phyloP scores from a whole-genome alignment of 2,113 vertebrate species.

The Pteropus alecto region DNA sequence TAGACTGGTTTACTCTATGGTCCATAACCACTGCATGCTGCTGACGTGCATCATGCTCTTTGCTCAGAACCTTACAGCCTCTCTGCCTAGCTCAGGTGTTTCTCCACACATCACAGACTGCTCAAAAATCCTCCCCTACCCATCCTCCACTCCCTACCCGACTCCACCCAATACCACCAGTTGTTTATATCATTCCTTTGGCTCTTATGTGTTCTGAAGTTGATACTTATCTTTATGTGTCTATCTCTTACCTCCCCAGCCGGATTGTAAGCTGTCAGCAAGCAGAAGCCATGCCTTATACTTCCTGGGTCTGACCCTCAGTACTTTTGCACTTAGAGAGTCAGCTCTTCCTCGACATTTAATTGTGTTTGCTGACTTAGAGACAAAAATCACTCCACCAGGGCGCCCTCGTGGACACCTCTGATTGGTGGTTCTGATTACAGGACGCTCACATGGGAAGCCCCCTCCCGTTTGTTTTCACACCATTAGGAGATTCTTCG shows the following conservation, averaged over 20 bases:
- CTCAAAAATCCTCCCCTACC: not conserved
- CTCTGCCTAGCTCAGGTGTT: not conserved
- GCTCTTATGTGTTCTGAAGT: not conserved
- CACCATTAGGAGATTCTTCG: slow-evolving; percentile 63
- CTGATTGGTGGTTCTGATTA: slow-evolving; percentile 49
- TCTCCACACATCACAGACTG: not conserved
- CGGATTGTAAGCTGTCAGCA: not conserved
- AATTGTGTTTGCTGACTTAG: slow-evolving; percentile 42
- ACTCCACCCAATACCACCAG: too few species aligned
- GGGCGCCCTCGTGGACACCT: not conserved
- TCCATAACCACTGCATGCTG: not conserved
- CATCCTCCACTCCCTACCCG: too few species aligned
- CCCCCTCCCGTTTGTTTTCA: slow-evolving; percentile 52
- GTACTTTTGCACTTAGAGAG: not conserved
- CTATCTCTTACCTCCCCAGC: not conserved
- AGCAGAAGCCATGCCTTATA: not conserved
- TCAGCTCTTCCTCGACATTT: not conserved
- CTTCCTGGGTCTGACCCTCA: not conserved
- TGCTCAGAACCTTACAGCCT: not conserved
- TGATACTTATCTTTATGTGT: not conserved
- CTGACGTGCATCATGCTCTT: not conserved
- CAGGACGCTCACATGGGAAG: not conserved
- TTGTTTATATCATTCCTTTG: not conserved
- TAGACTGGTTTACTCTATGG: not conserved
- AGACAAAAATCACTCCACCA: not conserved